Conservation (phyloP, 1,140 invertebrate genomes). For the Drosophila navojoa region DNA sequence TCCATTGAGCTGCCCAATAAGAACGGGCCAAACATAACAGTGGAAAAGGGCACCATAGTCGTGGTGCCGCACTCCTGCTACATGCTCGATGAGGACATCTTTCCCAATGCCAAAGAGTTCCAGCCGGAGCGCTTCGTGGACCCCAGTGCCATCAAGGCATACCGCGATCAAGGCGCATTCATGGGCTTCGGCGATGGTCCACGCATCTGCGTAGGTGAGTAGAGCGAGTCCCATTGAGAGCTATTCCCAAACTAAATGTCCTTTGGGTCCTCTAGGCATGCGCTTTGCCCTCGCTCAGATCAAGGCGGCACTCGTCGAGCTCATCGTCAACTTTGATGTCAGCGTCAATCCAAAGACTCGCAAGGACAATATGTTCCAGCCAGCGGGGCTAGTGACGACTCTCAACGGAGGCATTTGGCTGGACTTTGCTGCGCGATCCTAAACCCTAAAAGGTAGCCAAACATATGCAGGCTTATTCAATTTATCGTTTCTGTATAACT, state of each 20-base stretch:
- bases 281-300: constrained; percentile 69
- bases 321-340: constrained; percentile 64
- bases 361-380: constrained; percentile 58
- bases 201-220: constrained; percentile 64
- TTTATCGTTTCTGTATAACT: no score
- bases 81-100: constrained; percentile 87
- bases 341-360: constrained; percentile 66
- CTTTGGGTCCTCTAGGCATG: constrained; percentile 48
- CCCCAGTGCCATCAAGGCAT: constrained; percentile 59
- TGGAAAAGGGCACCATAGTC: constrained; percentile 84
- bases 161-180: constrained; percentile 54
- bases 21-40: constrained; percentile 45
- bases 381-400: constrained; percentile 9
- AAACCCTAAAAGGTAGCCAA: not conserved
- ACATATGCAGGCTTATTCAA: no score
- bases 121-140: constrained; percentile 87
- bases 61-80: constrained; percentile 85
- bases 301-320: constrained; percentile 68
- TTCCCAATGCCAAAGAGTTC: constrained; percentile 88
- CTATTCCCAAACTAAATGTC: not conserved
- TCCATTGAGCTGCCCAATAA: constrained; percentile 57
- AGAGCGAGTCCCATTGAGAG: not conserved
- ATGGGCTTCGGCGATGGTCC: constrained; percentile 72
- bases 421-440: constrained; percentile 38
- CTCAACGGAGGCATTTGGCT: constrained; percentile 54